Conservation (phyloP, 2,113 vertebrate genomes). For the Chaenogobius annularis region DNA sequence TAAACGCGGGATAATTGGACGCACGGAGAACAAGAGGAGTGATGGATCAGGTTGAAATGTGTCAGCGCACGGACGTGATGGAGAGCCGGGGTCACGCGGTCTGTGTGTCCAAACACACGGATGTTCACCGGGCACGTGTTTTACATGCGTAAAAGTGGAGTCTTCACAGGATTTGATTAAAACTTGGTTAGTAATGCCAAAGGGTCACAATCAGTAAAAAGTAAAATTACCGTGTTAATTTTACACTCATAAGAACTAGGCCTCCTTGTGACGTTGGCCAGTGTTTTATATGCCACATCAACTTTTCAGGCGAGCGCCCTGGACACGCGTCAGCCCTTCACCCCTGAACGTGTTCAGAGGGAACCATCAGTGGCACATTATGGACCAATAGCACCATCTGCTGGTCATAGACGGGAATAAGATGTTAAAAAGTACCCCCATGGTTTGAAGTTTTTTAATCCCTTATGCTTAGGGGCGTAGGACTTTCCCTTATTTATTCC, state of each 20-base stretch:
- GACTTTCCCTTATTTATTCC: too few species aligned
- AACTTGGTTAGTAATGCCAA: not conserved
- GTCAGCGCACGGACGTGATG: constrained; percentile 47
- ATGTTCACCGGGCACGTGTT: constrained; percentile 2
- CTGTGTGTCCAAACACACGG: constrained; percentile 30
- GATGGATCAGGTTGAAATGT: constrained; percentile 80
- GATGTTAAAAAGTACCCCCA: not conserved
- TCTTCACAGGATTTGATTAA: not conserved
- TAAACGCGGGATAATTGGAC: constrained; percentile 84
- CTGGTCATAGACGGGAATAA: constrained; percentile 28
- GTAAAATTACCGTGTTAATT: not conserved
- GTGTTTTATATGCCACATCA: not conserved
- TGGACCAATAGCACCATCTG: constrained; percentile 58
- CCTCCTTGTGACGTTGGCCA: not conserved
- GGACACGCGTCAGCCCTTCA: constrained; percentile 15
- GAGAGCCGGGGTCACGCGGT: constrained; percentile 57
- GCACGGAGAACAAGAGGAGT: constrained; percentile 69
- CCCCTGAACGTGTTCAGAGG: not conserved
- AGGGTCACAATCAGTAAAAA: not conserved
- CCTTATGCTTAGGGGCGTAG: too few species aligned
- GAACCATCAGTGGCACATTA: constrained; percentile 8
- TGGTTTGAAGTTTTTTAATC: too few species aligned
- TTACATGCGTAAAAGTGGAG: constrained; percentile 21
- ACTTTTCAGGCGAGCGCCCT: not conserved
- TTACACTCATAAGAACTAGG: not conserved